Evolutionary conservation across 2,113 vertebrate genomes (phyloP).

Genomic region (Ibidorhyncha struthersii): DNA sequence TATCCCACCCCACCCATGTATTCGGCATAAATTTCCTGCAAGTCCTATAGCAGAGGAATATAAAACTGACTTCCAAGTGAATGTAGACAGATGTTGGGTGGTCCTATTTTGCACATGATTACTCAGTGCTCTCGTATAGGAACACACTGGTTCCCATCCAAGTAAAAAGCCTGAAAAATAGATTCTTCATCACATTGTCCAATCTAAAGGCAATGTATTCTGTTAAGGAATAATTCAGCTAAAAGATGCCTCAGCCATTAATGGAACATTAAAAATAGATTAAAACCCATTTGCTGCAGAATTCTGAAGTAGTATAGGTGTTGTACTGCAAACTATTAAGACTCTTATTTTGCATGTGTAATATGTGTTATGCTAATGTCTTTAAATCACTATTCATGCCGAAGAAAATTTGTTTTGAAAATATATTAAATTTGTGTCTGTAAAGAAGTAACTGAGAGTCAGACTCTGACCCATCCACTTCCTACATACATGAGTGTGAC

Average conservation of each 20-base stretch:
- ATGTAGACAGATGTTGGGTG: slow-evolving; percentile 68
- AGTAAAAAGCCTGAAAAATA: slow-evolving; percentile 30
- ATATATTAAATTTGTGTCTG: background rate
- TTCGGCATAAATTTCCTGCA: slow-evolving; percentile 51
- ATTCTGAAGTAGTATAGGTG: background rate
- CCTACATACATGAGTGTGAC: background rate
- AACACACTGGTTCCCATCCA: background rate
- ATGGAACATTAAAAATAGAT: background rate
- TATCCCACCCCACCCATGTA: slow-evolving; percentile 67
- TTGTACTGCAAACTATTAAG: background rate
- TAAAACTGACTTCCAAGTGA: slow-evolving; percentile 55
- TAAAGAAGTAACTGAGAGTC: background rate
- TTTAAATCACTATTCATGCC: background rate
- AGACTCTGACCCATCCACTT: background rate
- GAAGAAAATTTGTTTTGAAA: slow-evolving; percentile 8
- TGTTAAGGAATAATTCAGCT: background rate
- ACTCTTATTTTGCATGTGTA: background rate
- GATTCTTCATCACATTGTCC: background rate
- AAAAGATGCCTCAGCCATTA: background rate
- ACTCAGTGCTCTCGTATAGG: background rate
- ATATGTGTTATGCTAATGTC: background rate
- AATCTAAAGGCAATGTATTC: background rate
- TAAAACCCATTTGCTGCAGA: background rate
- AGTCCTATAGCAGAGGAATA: slow-evolving; percentile 35
- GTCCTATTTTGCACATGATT: slow-evolving; percentile 59